Percentiles rank a stretch among this genome's conserved stretches.
Conservation (phyloP, 1,140 invertebrate genomes). For the Zeugodacus cucurbitae region DNA sequence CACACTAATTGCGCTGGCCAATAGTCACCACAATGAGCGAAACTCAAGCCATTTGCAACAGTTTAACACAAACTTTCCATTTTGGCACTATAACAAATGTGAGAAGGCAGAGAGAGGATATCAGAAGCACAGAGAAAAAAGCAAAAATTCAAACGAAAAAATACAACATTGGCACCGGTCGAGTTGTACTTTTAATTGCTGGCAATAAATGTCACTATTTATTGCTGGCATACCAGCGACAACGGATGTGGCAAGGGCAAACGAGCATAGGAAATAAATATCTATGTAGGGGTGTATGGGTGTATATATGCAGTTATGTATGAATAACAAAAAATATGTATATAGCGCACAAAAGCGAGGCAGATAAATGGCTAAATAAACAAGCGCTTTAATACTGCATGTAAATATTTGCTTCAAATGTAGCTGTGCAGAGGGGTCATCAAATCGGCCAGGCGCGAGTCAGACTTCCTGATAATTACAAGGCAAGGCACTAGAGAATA, state of each 20-base stretch:
- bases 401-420: background rate
- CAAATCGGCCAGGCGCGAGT: no score
- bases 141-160: background rate
- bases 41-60: background rate
- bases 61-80: background rate
- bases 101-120: background rate
- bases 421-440: no score
- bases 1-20: background rate
- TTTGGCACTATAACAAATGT: background rate
- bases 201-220: slow-evolving; percentile 25
- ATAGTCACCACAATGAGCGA: background rate
- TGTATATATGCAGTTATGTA: background rate
- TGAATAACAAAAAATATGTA: background rate
- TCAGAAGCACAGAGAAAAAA: background rate
- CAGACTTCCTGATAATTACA: no score
- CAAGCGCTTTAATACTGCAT: background rate
- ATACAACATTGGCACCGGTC: background rate
- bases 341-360: background rate
- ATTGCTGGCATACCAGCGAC: background rate
- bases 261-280: background rate
- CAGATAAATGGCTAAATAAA: slow-evolving; percentile 5
- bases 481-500: no score
- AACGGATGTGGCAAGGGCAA: background rate
- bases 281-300: background rate
- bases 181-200: slow-evolving; percentile 22